phyloP scores from a whole-genome alignment of 2,113 vertebrate species.

The Megalops atlanticus region DNA sequence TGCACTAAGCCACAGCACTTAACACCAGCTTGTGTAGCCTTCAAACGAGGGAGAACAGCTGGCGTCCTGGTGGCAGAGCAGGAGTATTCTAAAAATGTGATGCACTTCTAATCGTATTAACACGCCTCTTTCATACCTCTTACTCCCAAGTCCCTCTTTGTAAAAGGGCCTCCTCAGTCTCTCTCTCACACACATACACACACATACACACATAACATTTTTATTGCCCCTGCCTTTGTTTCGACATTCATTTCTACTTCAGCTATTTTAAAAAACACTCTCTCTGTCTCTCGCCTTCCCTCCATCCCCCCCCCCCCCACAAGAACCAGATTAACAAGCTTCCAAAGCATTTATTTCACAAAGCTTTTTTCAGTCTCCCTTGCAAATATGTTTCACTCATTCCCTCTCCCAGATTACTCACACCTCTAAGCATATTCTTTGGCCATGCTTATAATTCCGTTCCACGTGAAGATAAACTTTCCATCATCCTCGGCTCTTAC shows the following conservation, averaged over 20 bases:
- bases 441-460: no score
- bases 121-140: constrained; percentile 44
- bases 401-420: no score
- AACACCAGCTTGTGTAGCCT: constrained; percentile 36
- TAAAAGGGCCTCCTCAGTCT: background rate
- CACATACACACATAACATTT: background rate
- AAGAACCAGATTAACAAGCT: background rate
- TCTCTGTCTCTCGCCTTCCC: no score
- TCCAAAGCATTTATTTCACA: background rate
- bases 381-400: no score
- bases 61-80: constrained; percentile 39
- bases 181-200: background rate
- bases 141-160: background rate
- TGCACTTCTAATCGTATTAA: constrained; percentile 57
- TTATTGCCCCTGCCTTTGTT: constrained; percentile 3
- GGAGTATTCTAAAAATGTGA: constrained; percentile 43
- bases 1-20: constrained; percentile 38
- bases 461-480: no score
- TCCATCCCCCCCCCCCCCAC: no score
- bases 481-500: no score
- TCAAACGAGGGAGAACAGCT: constrained; percentile 51
- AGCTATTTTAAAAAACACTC: no score
- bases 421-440: no score
- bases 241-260: background rate
- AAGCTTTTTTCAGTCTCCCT: background rate